phyloP scores from a whole-genome alignment of 2,113 vertebrate genomes.

The Mohoua ochrocephala region DNA sequence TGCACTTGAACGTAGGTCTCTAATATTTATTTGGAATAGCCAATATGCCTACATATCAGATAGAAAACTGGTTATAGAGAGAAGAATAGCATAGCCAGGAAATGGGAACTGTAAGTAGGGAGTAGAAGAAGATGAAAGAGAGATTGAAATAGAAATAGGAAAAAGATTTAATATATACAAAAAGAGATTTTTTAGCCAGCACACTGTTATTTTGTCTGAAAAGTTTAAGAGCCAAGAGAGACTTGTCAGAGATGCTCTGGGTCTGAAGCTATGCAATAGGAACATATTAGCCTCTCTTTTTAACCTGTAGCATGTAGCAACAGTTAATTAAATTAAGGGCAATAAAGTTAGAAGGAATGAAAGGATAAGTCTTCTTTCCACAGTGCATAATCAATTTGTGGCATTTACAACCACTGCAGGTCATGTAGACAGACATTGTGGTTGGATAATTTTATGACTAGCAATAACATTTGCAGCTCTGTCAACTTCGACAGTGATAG shows the following conservation, averaged over 20 bases:
- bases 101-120: neutral
- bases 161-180: neutral
- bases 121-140: neutral
- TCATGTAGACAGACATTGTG: neutral
- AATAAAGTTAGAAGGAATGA: conserved; percentile 9
- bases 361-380: neutral
- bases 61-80: neutral
- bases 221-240: neutral
- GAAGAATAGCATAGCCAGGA: neutral
- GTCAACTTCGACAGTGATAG: neutral
- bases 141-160: neutral
- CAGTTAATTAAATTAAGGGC: conserved; percentile 14
- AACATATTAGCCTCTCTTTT: neutral
- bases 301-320: neutral
- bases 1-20: neutral
- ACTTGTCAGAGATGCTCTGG: neutral
- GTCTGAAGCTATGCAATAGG: neutral
- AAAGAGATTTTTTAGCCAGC: neutral
- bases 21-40: neutral
- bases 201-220: neutral
- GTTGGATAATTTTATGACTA: conserved; percentile 27
- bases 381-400: neutral
- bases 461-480: conserved; percentile 37
- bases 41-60: neutral
- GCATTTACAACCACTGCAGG: neutral